Conservation (phyloP, 1,140 invertebrate species). For the Agrilus planipennis region DNA sequence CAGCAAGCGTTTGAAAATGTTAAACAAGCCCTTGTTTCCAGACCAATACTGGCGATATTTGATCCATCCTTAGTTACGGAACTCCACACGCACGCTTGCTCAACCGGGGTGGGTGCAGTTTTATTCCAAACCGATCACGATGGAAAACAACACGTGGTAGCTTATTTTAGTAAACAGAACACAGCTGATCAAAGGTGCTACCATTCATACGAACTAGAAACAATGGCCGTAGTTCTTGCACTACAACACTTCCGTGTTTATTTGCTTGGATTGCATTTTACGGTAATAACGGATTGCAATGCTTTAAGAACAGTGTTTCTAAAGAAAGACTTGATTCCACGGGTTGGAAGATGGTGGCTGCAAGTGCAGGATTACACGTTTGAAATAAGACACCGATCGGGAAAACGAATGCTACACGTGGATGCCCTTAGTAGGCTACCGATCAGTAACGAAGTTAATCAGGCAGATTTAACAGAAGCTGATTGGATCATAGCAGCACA, state of each 20-base stretch:
- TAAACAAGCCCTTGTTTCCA: constrained; percentile 8
- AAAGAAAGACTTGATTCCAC: constrained; percentile 25
- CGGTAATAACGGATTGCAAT: constrained; percentile 29
- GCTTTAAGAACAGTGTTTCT: constrained; percentile 22
- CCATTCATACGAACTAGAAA: constrained; percentile 32
- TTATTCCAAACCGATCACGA: not conserved
- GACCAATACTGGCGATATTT: constrained; percentile 18
- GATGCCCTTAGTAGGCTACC: constrained; percentile 30
- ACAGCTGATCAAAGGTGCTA: constrained; percentile 23
- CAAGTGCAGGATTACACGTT: constrained; percentile 26
- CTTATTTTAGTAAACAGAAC: constrained; percentile 17
- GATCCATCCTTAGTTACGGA: constrained; percentile 15
- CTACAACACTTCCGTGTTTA: constrained; percentile 26
- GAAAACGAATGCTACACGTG: constrained; percentile 22
- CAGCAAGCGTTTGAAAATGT: not conserved
- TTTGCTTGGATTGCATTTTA: constrained; percentile 28
- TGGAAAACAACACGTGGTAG: constrained; percentile 8
- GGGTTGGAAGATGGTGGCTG: constrained; percentile 29
- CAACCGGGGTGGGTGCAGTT: constrained; percentile 14
- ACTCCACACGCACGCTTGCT: constrained; percentile 19
- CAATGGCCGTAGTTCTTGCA: constrained; percentile 24
- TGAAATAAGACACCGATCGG: constrained; percentile 25
- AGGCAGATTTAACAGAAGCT: constrained; percentile 25
- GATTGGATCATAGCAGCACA: constrained; percentile 21
- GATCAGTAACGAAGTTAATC: constrained; percentile 9